These are phyloP conservation scores for Cybosia mesomella DNA, from an alignment of 2,888 invertebrate species.

Conservation along the genomic window DNA sequence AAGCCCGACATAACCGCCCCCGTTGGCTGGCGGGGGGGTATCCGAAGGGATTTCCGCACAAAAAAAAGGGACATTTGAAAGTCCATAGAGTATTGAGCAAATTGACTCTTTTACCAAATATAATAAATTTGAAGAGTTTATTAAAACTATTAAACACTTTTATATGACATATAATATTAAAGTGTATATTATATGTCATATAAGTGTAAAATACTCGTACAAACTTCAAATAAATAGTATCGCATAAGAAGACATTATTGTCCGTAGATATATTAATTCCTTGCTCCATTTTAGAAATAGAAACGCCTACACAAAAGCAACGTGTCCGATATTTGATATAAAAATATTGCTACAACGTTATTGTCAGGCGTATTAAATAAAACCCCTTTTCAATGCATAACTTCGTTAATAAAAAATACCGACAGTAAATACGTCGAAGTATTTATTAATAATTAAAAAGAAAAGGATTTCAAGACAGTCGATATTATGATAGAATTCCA, in stretches of 20 bases:
- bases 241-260: background rate
- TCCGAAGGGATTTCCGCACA: too few species aligned
- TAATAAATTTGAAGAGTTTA: too few species aligned
- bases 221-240: background rate
- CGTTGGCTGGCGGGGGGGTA: too few species aligned
- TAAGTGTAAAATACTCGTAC: too few species aligned
- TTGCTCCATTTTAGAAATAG: background rate
- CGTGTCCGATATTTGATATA: background rate
- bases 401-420: slow-evolving; percentile 9
- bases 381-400: slow-evolving; percentile 12
- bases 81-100: too few species aligned
- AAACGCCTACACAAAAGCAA: slow-evolving; percentile 31
- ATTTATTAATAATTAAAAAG: slow-evolving; percentile 23
- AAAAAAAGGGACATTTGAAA: too few species aligned
- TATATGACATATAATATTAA: too few species aligned
- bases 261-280: background rate
- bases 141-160: too few species aligned
- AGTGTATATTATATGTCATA: too few species aligned
- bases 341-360: slow-evolving; percentile 34
- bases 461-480: slow-evolving; percentile 15
- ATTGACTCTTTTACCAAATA: too few species aligned
- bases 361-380: slow-evolving; percentile 27
- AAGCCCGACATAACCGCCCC: too few species aligned
- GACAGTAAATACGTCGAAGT: background rate
- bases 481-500: slow-evolving; percentile 16